Evolutionary conservation across 2,797 vertebrate genomes (phyloP), one percentile per base, ranked within the genome.

Genomic region (Danio tinwini): DNA sequence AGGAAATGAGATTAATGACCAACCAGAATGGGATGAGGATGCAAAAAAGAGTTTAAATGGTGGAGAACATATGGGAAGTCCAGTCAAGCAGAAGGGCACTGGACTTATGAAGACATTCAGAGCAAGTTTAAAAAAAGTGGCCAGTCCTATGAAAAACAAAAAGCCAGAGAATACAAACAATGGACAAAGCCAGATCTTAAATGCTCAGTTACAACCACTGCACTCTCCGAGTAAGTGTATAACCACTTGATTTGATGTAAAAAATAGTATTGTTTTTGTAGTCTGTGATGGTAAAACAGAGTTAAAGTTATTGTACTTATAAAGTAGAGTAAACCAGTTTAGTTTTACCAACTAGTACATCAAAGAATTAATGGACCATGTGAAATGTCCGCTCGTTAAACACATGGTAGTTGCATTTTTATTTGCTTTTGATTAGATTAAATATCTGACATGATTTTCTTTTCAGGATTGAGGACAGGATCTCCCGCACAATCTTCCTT

Each of bases 201-300:
- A 76, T 0, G 6, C 29, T 0, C 56, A 2, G 1, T 44, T 53
- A 2, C 56, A 0, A 2, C 5, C 61, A 0, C 85, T 86, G 17
- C 12, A 53, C 2, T 93, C 90, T 14, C 86, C 87, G 67, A 83
- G 92, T 94, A 90, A 93, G 92, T 86, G 13, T 10, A 0, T 53
- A 37, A 56, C 68, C 29, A 9, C n/a, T 45, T 17, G 40, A 53
- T 3, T 1, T 47, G 8, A 8, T 45, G 11, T 53, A 67, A 39
- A 39, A 40, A 45, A 7, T 89, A 75, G 49, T 76, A 1, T 52
- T 77, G 19, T 74, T 59, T 76, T 72, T 29, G 70, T 14, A 14
- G 6, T 88, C 84, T 86, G 49, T 37, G 5, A 12, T 19, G 42
- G 13, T 29, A 10, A 67, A 56, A 9, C 17, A 64, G 7, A 64